Conservation (phyloP, 2,888 invertebrate species). For the Lasioglossum vierecki region DNA sequence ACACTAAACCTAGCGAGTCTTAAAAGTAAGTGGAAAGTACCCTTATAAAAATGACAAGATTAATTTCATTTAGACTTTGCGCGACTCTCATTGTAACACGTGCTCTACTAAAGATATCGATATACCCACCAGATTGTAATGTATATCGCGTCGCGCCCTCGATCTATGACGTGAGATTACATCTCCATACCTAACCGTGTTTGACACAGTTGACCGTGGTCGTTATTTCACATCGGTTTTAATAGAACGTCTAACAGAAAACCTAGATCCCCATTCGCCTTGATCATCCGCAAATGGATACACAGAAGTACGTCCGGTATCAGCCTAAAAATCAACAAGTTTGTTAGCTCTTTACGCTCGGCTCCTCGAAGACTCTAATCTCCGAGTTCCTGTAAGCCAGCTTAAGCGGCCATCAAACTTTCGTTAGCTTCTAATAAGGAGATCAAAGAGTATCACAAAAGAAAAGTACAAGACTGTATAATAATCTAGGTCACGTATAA, state of each 20-base stretch:
- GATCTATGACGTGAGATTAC: no score
- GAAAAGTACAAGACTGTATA: background rate
- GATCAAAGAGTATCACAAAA: background rate
- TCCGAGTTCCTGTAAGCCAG: background rate
- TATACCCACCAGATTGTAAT: no score
- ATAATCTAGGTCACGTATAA: background rate
- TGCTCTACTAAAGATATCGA: no score
- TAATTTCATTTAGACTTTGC: no score
- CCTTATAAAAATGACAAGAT: no score
- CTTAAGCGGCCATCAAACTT: conserved; percentile 4
- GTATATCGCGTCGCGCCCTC: no score
- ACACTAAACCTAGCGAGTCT: no score
- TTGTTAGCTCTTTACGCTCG: background rate
- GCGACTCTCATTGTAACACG: no score
- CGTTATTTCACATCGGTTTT: no score
- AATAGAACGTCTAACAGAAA: background rate
- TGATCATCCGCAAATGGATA: background rate
- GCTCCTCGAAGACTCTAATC: conserved; percentile 5
- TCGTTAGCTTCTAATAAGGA: background rate
- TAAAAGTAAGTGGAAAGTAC: no score
- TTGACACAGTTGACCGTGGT: no score
- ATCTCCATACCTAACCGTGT: no score
- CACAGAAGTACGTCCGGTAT: background rate
- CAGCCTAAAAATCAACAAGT: background rate
- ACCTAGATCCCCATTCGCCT: background rate